phyloP scores from a whole-genome alignment of 2,113 vertebrate species.

The Leuciscus idus region DNA sequence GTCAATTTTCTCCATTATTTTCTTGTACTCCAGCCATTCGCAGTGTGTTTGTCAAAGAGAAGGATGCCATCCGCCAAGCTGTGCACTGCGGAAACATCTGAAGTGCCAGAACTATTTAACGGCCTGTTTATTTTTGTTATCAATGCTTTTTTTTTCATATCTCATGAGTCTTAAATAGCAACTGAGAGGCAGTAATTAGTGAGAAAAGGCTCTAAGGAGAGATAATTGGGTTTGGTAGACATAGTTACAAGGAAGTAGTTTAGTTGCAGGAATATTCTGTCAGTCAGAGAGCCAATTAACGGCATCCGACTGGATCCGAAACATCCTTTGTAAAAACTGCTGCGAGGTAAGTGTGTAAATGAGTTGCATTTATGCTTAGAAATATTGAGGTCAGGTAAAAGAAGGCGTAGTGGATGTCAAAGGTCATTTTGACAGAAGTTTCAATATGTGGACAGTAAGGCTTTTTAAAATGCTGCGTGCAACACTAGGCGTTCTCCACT shows the following conservation, averaged over 20 bases:
- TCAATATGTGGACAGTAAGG: neutral
- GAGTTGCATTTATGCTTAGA: neutral
- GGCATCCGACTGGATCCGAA: slow-evolving; percentile 27
- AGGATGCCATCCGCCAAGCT: slow-evolving; percentile 33
- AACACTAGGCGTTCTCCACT: neutral
- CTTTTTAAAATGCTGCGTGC: neutral
- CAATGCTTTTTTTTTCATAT: neutral
- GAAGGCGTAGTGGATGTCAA: neutral
- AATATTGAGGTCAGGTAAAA: slow-evolving; percentile 5
- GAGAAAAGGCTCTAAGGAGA: slow-evolving; percentile 44
- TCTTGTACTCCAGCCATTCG: slow-evolving; percentile 15
- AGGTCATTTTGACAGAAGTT: neutral
- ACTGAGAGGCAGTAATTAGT: slow-evolving; percentile 55
- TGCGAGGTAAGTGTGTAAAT: neutral
- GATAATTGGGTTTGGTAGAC: slow-evolving; percentile 60
- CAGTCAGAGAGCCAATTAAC: slow-evolving; percentile 69
- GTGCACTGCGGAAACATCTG: slow-evolving; percentile 33
- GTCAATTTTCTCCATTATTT: neutral
- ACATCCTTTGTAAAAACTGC: slow-evolving; percentile 15
- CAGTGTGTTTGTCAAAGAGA: slow-evolving; percentile 13
- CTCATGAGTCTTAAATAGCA: slow-evolving; percentile 14
- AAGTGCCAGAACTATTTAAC: slow-evolving; percentile 48
- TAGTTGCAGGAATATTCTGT: slow-evolving; percentile 55
- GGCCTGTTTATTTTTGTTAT: slow-evolving; percentile 44
- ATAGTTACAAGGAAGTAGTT: slow-evolving; percentile 55